These are phyloP conservation scores for Coranthus polyacanthus DNA, from an alignment of 2,797 vertebrate genomes.

Conservation along the genomic window DNA sequence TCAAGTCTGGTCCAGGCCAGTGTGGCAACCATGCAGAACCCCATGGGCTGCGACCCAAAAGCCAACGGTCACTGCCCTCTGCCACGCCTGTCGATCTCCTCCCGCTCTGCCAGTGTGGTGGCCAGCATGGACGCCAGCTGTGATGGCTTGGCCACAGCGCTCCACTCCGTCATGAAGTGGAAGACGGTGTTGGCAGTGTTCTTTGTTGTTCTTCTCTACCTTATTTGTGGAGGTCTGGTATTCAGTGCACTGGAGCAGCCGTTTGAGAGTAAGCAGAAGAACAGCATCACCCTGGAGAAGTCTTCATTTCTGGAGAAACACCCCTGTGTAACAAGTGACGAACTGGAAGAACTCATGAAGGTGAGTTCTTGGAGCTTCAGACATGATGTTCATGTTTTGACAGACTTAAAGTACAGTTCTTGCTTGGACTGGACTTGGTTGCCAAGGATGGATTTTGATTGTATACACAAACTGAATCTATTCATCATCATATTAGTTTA, in stretches of 20 bases:
- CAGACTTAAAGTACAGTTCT: too few relatives aligned
- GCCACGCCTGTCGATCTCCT: constrained; percentile 89
- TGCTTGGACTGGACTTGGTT: too few relatives aligned
- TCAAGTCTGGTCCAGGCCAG: constrained; percentile 85
- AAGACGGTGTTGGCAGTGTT: constrained; percentile 97
- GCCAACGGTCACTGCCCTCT: constrained; percentile 85
- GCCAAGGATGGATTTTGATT: too few relatives aligned
- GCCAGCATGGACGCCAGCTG: constrained; percentile 90
- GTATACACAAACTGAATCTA: not conserved
- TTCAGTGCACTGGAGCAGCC: constrained; percentile 94
- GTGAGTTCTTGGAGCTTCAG: constrained; percentile 86
- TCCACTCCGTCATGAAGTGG: constrained; percentile 98
- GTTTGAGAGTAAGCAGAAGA: constrained; percentile 93
- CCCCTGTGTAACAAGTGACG: constrained; percentile 88
- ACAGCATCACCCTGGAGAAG: constrained; percentile 91
- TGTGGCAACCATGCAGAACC: constrained; percentile 88
- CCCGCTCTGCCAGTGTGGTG: constrained; percentile 90
- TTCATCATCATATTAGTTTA: constrained; percentile 15
- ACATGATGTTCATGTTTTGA: not conserved
- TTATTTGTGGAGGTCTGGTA: constrained; percentile 91
- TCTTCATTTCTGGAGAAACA: constrained; percentile 92
- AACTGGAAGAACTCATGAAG: constrained; percentile 94
- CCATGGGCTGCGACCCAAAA: constrained; percentile 87
- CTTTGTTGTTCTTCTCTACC: constrained; percentile 93
- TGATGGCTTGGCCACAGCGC: constrained; percentile 78